phyloP scores from a whole-genome alignment of 1,140 invertebrate genomes.

The Diachasmimorpha longicaudata region DNA sequence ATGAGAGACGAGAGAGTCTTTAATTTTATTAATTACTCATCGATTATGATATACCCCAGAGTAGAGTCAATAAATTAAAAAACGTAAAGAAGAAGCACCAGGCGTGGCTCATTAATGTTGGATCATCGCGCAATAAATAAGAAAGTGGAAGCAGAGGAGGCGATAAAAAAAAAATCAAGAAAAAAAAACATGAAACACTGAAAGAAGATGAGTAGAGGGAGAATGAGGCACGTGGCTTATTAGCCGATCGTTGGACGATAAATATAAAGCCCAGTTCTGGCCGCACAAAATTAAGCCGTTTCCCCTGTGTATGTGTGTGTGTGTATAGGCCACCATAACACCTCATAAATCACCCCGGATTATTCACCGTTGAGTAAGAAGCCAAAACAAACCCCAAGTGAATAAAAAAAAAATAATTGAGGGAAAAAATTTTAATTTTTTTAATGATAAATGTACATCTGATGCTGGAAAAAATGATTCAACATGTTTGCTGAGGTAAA shows the following conservation, averaged over 20 bases:
- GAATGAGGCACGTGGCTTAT: conserved; percentile 21
- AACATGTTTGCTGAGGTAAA: not conserved
- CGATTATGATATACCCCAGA: not conserved
- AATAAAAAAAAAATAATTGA: not conserved
- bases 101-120: conserved; percentile 4
- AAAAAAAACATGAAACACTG: not conserved
- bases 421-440: not conserved
- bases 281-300: conserved; percentile 21
- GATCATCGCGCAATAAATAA: conserved; percentile 10
- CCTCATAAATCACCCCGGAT: conserved; percentile 22
- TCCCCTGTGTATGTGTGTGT: not conserved
- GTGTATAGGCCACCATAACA: conserved; percentile 9
- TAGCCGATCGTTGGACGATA: conserved; percentile 28
- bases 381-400: not conserved
- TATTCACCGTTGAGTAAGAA: conserved; percentile 20
- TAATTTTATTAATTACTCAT: not conserved
- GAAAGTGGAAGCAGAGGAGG: conserved; percentile 4
- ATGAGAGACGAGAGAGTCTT: not conserved
- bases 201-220: conserved; percentile 2
- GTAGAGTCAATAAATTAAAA: conserved; percentile 3
- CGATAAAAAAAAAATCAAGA: not conserved
- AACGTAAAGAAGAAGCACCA: not conserved
- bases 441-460: too few relatives aligned
- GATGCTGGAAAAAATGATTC: not conserved
- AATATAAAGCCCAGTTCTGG: conserved; percentile 20